Conservation (phyloP, 35 echinoderm and acorn worm species). For the Ophioderma brevispina region DNA sequence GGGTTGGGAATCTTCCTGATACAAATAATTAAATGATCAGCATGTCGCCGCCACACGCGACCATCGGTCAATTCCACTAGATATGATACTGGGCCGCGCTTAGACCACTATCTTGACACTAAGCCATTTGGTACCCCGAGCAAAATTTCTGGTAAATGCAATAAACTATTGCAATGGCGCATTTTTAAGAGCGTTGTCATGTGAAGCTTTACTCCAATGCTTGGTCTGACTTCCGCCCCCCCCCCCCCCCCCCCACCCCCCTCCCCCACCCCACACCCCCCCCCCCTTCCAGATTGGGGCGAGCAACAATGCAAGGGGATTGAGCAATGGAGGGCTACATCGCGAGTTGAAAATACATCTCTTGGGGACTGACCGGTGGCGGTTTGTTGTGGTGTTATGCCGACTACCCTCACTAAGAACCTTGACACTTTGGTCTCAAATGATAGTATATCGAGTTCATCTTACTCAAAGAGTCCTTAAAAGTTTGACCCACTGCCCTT, state of each 20-base stretch:
- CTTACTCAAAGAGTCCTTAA: no score
- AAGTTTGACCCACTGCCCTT: no score
- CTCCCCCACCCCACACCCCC: no score
- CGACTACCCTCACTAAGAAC: no score
- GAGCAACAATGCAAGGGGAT: not conserved
- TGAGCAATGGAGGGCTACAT: no score
- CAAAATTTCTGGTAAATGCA: slow-evolving; percentile 35
- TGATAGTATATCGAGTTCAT: no score
- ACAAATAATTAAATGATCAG: not conserved
- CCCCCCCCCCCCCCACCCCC: no score
- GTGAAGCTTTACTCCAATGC: slow-evolving; percentile 10
- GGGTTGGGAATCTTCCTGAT: not conserved
- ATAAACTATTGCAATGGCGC: slow-evolving; percentile 29
- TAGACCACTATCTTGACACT: slow-evolving; percentile 2
- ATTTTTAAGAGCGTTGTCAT: slow-evolving; percentile 24
- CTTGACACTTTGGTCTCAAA: no score
- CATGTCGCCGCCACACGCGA: not conserved
- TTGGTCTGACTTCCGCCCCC: not conserved
- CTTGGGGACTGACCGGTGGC: no score
- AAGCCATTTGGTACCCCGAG: slow-evolving; percentile 13
- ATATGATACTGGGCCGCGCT: slow-evolving; percentile 32
- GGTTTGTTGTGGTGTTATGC: no score
- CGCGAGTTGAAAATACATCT: slow-evolving; percentile 46
- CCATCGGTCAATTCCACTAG: not conserved
- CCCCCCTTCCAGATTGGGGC: slow-evolving; percentile 50